Percentiles rank a stretch among this genome's conserved stretches.
Conservation (phyloP, 2,797 vertebrate genomes). For the Caiman crocodilus region DNA sequence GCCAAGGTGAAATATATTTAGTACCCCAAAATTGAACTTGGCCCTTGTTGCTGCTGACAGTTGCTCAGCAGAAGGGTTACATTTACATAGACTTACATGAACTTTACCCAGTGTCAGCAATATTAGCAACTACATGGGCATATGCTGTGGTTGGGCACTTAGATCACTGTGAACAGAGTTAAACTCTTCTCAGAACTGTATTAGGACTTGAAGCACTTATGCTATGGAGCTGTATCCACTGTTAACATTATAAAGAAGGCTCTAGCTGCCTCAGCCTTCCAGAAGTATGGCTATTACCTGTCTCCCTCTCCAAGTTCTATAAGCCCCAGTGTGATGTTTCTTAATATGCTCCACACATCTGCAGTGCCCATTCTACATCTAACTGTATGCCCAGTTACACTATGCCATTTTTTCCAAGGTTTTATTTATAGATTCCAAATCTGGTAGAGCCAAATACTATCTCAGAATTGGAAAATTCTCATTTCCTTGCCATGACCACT, state of each 20-base stretch:
- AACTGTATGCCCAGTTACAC: background rate
- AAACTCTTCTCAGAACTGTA: background rate
- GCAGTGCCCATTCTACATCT: background rate
- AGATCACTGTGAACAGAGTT: background rate
- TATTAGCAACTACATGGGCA: background rate
- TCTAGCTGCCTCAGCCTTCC: background rate
- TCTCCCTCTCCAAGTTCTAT: background rate
- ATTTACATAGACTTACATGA: background rate
- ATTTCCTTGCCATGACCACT: no score
- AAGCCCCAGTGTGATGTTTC: background rate
- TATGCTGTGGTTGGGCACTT: background rate
- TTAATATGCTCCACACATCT: background rate
- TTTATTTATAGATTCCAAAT: no score
- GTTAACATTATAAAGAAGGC: background rate
- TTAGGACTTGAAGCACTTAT: background rate
- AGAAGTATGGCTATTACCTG: background rate
- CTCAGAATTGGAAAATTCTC: no score
- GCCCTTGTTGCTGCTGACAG: no score
- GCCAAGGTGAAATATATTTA: no score
- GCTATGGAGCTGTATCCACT: background rate
- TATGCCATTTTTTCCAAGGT: no score
- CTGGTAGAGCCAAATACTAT: no score
- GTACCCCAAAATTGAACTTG: no score
- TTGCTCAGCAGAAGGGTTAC: no score
- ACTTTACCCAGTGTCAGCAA: no score